A percentile compares a stretch with the other conserved stretches of the same genome.
Evolutionary conservation across 1,140 invertebrate genomes (phyloP).

Genomic region (Helicoverpa zea): DNA sequence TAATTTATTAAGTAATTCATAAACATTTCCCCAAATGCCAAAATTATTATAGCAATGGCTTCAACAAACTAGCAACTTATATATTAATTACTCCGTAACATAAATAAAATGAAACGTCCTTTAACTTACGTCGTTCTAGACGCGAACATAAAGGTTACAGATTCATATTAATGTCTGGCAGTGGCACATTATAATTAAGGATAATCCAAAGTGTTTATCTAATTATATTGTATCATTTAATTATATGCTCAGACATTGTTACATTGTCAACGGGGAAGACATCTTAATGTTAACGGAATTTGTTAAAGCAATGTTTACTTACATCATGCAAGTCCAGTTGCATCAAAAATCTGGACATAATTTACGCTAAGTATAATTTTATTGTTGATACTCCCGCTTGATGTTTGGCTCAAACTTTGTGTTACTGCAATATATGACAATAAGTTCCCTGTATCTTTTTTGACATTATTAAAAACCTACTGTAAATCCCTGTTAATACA

Average conservation of each 20-base stretch:
- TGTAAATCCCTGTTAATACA: too few relatives aligned
- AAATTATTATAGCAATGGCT: background rate
- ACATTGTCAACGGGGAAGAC: background rate
- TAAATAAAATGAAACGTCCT: slow-evolving; percentile 18
- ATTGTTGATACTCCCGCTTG: too few relatives aligned
- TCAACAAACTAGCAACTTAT: background rate
- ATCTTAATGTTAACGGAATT: too few relatives aligned
- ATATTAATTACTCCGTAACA: background rate
- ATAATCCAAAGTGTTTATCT: background rate
- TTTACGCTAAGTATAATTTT: too few relatives aligned
- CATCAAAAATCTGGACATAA: too few relatives aligned
- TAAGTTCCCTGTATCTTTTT: too few relatives aligned
- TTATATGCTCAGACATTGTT: slow-evolving; percentile 14
- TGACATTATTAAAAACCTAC: too few relatives aligned
- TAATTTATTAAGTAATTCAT: background rate
- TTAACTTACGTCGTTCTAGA: slow-evolving; percentile 2
- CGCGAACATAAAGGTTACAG: slow-evolving; percentile 28
- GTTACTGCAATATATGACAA: too few relatives aligned
- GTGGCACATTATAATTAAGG: slow-evolving; percentile 17
- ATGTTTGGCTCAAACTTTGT: too few relatives aligned
- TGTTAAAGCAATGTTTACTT: too few relatives aligned
- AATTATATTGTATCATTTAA: slow-evolving; percentile 5
- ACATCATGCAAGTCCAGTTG: too few relatives aligned
- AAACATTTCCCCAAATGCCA: background rate
- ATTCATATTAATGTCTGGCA: slow-evolving; percentile 13